phyloP scores from a whole-genome alignment of 2,888 invertebrate genomes.

The Troides aeacus region DNA sequence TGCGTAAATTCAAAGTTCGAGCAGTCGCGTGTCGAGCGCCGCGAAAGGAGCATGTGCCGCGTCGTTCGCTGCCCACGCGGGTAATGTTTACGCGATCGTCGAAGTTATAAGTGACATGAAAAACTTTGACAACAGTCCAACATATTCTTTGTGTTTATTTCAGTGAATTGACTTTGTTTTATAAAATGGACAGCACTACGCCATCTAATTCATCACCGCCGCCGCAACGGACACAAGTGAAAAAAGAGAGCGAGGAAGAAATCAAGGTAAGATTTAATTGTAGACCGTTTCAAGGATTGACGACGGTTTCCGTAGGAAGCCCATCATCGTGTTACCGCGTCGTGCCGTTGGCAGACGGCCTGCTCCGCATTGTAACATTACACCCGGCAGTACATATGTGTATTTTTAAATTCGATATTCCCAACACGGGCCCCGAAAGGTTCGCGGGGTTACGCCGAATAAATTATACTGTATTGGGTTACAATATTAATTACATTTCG shows the following conservation, averaged over 20 bases:
- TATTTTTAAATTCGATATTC: conserved; percentile 77
- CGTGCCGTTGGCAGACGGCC: conserved; percentile 71
- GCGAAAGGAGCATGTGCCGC: conserved; percentile 41
- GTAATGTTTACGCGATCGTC: conserved; percentile 66
- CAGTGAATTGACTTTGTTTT: conserved; percentile 33
- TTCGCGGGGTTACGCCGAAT: conserved; percentile 64
- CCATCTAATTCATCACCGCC: conserved; percentile 61
- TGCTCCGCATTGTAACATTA: conserved; percentile 69
- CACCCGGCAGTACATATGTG: conserved; percentile 53
- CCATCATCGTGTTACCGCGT: conserved; percentile 56
- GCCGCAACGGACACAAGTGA: conserved; percentile 73
- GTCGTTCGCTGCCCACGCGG: conserved; percentile 29
- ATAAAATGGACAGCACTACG: conserved; percentile 77
- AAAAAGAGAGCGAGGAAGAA: conserved; percentile 88
- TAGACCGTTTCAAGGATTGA: conserved; percentile 40
- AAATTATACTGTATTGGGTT: conserved; percentile 73
- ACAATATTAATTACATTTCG: conserved; percentile 78
- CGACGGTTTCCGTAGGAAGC: conserved; percentile 63
- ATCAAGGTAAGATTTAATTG: conserved; percentile 81
- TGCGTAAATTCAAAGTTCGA: conserved; percentile 10
- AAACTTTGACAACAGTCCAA: conserved; percentile 50
- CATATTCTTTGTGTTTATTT: conserved; percentile 36
- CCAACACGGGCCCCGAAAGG: conserved; percentile 47
- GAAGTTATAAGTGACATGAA: conserved; percentile 45
- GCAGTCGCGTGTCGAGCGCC: conserved; percentile 54